Evolutionary conservation across 2,888 invertebrate genomes (phyloP).

Genomic region (Hetaerina titia): DNA sequence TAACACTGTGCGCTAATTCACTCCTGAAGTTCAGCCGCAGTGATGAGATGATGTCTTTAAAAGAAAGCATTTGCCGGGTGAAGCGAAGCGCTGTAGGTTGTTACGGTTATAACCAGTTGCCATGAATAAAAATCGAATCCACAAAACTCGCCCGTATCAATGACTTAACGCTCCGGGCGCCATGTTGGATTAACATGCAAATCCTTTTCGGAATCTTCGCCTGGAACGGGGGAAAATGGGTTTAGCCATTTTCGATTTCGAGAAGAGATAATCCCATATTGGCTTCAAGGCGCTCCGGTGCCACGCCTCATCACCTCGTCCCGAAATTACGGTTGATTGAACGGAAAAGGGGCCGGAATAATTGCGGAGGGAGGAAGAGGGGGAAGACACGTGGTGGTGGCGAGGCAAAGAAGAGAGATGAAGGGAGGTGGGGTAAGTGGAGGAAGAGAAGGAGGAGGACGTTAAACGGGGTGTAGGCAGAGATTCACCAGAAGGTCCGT

Average conservation of each 20-base stretch:
- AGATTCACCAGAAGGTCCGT: neutral
- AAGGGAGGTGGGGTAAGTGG: neutral
- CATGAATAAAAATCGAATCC: neutral
- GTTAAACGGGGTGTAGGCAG: neutral
- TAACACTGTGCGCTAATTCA: no score
- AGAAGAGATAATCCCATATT: slow-evolving; percentile 3
- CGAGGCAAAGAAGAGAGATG: neutral
- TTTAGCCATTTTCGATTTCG: neutral
- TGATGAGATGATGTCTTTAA: neutral
- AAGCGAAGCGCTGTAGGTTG: no score
- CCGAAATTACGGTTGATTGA: slow-evolving; percentile 9
- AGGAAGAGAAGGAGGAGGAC: neutral
- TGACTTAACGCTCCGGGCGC: neutral
- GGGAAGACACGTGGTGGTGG: neutral
- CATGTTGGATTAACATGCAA: neutral
- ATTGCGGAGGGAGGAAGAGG: neutral
- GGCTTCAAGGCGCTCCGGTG: neutral
- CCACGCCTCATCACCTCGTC: neutral
- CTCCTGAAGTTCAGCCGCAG: no score
- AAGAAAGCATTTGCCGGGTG: neutral
- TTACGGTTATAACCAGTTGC: neutral
- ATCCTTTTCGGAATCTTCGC: neutral
- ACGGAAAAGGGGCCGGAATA: neutral
- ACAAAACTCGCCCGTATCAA: neutral
- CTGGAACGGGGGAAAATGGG: neutral